A percentile compares a stretch with the other conserved stretches of the same genome.
These are phyloP conservation scores for Oryzias celebensis DNA, from an alignment of 2,113 vertebrate species.

Conservation along the genomic window DNA sequence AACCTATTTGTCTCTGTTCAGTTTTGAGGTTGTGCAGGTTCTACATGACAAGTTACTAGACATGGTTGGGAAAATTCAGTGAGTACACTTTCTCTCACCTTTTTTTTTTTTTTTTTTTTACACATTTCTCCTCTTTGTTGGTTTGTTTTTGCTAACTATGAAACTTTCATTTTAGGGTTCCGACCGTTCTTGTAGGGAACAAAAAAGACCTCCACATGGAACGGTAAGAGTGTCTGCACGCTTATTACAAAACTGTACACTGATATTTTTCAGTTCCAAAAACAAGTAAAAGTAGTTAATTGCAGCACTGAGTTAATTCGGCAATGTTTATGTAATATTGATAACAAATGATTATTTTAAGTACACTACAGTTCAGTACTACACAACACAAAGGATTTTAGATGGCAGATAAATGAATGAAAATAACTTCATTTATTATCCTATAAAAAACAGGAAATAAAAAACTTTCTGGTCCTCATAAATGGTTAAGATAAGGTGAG, in stretches of 20 bases:
- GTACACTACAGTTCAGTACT: too few species aligned
- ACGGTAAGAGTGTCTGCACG: constrained; percentile 68
- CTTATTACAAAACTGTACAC: neutral
- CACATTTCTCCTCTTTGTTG: neutral
- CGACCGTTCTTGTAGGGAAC: constrained; percentile 87
- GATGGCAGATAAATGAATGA: too few species aligned
- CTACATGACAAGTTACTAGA: constrained; percentile 84
- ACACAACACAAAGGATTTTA: too few species aligned
- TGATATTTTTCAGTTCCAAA: neutral
- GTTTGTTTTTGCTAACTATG: neutral
- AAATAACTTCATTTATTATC: too few species aligned
- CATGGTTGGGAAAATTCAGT: constrained; percentile 83
- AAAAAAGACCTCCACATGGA: constrained; percentile 86
- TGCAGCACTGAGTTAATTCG: neutral
- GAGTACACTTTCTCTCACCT: constrained; percentile 51
- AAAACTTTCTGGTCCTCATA: too few species aligned
- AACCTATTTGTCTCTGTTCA: constrained; percentile 52
- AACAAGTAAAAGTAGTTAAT: neutral
- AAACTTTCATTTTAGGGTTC: constrained; percentile 73
- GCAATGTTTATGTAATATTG: neutral
- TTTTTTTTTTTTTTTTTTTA: neutral
- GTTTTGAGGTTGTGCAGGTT: constrained; percentile 87
- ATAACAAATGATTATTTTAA: neutral
- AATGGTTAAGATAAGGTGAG: too few species aligned
- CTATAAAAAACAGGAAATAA: too few species aligned